Conservation (phyloP, 2,797 vertebrate genomes). For the Xiphorhynchus erythropygius region DNA sequence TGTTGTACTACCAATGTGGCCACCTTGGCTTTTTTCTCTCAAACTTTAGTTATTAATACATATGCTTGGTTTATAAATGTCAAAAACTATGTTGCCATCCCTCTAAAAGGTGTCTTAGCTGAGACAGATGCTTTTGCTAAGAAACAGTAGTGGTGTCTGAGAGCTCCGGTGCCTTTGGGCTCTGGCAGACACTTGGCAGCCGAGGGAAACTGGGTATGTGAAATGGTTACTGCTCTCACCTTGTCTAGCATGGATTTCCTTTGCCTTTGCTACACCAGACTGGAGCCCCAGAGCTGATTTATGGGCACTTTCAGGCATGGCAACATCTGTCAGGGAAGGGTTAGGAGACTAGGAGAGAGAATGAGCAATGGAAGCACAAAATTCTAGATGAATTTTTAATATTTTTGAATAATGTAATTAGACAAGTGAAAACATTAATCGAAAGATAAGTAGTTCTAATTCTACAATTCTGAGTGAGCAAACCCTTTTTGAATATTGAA, state of each 20-base stretch:
- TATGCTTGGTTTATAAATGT: background rate
- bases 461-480: background rate
- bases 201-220: background rate
- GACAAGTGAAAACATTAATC: fast-evolving
- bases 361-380: background rate
- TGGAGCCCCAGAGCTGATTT: background rate
- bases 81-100: background rate
- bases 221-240: conserved; percentile 15
- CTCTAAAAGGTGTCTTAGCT: background rate
- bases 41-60: background rate
- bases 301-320: background rate
- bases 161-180: conserved; percentile 26
- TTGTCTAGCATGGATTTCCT: background rate
- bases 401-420: background rate
- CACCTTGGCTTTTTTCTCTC: background rate
- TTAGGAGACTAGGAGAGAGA: background rate
- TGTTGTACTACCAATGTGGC: background rate
- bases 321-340: background rate
- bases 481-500: background rate
- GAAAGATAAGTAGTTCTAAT: background rate
- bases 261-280: background rate
- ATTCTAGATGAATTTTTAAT: background rate
- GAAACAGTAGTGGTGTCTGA: background rate
- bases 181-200: conserved; percentile 31
- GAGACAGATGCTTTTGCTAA: conserved; percentile 9